Conservation (phyloP, 2,113 vertebrate species). For the Gila orcuttii region DNA sequence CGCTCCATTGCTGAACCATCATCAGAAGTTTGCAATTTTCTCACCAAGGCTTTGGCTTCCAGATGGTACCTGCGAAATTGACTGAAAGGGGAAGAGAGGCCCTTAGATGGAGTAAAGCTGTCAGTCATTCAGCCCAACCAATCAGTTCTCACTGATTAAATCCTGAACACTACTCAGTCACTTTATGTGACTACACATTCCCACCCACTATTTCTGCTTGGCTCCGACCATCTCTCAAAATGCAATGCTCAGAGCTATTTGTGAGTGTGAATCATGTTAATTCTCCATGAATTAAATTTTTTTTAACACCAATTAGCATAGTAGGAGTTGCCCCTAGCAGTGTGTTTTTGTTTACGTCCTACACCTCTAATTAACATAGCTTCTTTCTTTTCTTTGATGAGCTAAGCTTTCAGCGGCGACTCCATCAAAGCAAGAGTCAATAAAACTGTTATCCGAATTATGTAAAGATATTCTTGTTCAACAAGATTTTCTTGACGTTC, state of each 20-base stretch:
- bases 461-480: slow-evolving; percentile 23
- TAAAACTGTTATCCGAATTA: slow-evolving; percentile 12
- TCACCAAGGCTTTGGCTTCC: slow-evolving; percentile 2
- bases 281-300: not conserved
- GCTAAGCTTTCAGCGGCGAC: not conserved
- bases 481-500: not conserved
- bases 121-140: slow-evolving; percentile 32
- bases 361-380: not conserved
- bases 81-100: slow-evolving; percentile 10
- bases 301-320: slow-evolving; percentile 11
- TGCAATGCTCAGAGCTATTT: not conserved
- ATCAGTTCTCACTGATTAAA: slow-evolving; percentile 25
- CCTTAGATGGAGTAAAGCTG: not conserved
- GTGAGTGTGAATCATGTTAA: slow-evolving; percentile 19
- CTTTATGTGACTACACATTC: not conserved
- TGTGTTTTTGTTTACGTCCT: not conserved
- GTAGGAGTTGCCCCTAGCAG: not conserved
- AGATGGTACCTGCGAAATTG: not conserved
- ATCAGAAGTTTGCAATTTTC: slow-evolving; percentile 26
- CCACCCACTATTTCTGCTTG: not conserved
- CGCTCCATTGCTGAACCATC: not conserved
- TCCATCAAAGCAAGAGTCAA: not conserved
- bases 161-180: not conserved
- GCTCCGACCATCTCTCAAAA: not conserved
- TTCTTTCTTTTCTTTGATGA: not conserved